Conservation (phyloP, 2,113 vertebrate genomes). For the Odocoileus virginianus region DNA sequence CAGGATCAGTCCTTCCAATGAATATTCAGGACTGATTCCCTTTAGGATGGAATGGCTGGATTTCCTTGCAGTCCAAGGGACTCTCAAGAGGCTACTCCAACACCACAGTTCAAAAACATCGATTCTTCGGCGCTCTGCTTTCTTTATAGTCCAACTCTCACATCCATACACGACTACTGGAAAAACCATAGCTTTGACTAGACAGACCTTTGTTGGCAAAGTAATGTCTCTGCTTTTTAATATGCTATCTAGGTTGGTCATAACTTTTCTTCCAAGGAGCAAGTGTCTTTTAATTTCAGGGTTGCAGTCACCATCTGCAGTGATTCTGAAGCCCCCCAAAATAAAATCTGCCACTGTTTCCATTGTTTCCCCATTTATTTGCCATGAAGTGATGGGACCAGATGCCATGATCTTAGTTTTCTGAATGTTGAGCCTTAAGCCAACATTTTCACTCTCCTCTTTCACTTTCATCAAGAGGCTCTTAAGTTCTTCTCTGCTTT, state of each 20-base stretch:
- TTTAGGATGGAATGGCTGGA: background rate
- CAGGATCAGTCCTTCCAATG: background rate
- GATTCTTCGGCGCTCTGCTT: fast-evolving
- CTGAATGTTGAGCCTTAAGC: background rate
- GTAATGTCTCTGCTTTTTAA: background rate
- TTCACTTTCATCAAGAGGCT: background rate
- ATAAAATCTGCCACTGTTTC: background rate
- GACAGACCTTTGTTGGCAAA: background rate
- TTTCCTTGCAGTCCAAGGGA: background rate
- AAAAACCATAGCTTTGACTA: background rate
- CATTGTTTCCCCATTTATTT: background rate
- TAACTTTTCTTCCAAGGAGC: background rate
- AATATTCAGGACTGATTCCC: background rate
- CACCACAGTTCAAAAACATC: background rate
- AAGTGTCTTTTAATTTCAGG: background rate
- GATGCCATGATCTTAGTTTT: background rate
- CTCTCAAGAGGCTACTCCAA: background rate
- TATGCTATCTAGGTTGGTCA: background rate
- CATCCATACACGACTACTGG: background rate
- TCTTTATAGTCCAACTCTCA: background rate
- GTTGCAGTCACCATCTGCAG: background rate
- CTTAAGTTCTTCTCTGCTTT: background rate
- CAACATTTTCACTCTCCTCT: background rate
- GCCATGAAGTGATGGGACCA: background rate
- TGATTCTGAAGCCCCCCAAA: background rate